Evolutionary conservation across 1,140 invertebrate genomes (phyloP), one percentile per base, ranked within the genome.

Genomic region (Chironomus tepperi): DNA sequence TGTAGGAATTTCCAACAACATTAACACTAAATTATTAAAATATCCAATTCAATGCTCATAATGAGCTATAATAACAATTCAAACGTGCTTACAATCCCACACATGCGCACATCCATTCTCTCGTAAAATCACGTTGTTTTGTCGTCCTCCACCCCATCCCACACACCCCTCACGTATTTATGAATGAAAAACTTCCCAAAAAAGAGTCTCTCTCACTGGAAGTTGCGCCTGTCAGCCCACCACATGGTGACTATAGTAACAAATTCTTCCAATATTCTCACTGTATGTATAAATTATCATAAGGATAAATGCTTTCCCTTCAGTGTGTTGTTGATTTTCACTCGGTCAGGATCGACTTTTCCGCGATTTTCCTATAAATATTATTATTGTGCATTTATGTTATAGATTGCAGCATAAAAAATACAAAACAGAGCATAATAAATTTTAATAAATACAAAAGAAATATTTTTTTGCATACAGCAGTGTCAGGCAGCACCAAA

Each of bases 371-470:
- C n/a, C 47, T 57, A n/a, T 12, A 8, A 57, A n/a, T 12, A 47
- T 10, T 47, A 47, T 10, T 10, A 47, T 47, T 57, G 47, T 57
- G 12, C n/a, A 57, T 15, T 5, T 57, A n/a, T 57, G 47, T 12
- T 57, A n/a, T 34, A 34, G 24, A 57, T 57, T 57, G 47, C 15
- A n/a, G 47, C n/a, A n/a, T n/a, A 57, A 57, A n/a, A n/a, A 57
- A 57, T 57, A 57, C 15, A 15, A 57, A n/a, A 57, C 47, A 57
- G 12, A 12, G 5, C 47, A 12, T 57, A 57, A 57, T 57, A 57
- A 57, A 57, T 57, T 57, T 57, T 57, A 57, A 57, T 57, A 57
- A 47, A n/a, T 57, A 57, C 47, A 57, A 57, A 57, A 57, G 47
- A n/a, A 57, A 2, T 57, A 15, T 57, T 57, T 57, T 57, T 57